Percentiles rank a stretch among this genome's conserved stretches.
These are phyloP conservation scores for Drosophila arawakana DNA, from an alignment of 1,140 invertebrate genomes.

Conservation along the genomic window DNA sequence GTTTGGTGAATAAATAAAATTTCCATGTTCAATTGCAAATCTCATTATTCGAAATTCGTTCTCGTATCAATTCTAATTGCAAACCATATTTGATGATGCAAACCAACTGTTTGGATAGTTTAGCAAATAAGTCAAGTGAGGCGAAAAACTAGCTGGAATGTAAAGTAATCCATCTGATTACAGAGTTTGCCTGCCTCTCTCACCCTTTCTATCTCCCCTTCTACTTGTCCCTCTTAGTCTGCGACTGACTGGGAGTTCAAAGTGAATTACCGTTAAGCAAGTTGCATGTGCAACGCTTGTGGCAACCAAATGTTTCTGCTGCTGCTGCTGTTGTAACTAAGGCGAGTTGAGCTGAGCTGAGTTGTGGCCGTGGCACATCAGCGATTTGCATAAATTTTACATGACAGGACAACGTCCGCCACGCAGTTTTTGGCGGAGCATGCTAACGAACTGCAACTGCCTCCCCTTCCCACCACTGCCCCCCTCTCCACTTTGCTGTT, in stretches of 20 bases:
- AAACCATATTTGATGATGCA: conserved; percentile 59
- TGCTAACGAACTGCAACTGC: conserved; percentile 74
- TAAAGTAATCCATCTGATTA: conserved; percentile 64
- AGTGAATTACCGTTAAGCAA: conserved; percentile 78
- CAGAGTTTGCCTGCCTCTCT: conserved; percentile 25
- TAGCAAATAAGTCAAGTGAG: conserved; percentile 65
- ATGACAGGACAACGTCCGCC: conserved; percentile 56
- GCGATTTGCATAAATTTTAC: conserved; percentile 79
- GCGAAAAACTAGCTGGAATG: conserved; percentile 57
- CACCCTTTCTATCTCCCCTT: neutral
- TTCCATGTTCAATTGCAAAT: conserved; percentile 27
- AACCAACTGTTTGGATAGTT: conserved; percentile 44
- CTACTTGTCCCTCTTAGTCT: neutral
- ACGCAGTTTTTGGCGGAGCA: conserved; percentile 65
- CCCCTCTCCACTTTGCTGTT: neutral
- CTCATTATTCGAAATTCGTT: conserved; percentile 35
- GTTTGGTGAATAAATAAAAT: conserved; percentile 19
- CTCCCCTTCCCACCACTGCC: neutral
- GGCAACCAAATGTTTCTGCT: conserved; percentile 20
- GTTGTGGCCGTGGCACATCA: conserved; percentile 33
- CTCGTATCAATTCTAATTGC: conserved; percentile 67
- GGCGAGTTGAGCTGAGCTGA: conserved; percentile 3
- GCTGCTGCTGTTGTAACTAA: conserved; percentile 9
- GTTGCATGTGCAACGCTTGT: conserved; percentile 55
- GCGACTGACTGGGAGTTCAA: conserved; percentile 23